Percentiles rank a stretch among this genome's conserved stretches.
Evolutionary conservation across 2,888 invertebrate genomes (phyloP).

Genomic region (Drosophila dives): DNA sequence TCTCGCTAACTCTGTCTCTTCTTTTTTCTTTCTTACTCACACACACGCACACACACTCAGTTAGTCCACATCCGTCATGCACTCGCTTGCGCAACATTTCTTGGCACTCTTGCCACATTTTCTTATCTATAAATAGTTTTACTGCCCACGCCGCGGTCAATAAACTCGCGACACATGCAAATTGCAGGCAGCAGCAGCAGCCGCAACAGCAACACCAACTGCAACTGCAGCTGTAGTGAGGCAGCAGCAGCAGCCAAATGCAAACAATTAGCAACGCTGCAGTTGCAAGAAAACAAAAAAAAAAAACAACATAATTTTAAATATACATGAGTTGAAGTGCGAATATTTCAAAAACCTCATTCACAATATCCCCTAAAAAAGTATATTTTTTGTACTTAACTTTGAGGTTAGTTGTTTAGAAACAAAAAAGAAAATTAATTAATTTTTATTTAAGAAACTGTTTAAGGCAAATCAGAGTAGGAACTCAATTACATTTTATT

Average conservation of each 20-base stretch:
- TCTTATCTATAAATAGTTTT: conserved; percentile 79
- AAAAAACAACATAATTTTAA: conserved; percentile 23
- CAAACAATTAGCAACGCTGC: conserved; percentile 69
- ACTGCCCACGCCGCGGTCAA: conserved; percentile 78
- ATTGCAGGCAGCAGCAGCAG: conserved; percentile 54
- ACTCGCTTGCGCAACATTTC: conserved; percentile 60
- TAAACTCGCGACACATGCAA: conserved; percentile 81
- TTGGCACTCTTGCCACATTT: conserved; percentile 77
- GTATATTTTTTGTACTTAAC: neutral
- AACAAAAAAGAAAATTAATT: neutral
- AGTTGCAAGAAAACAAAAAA: conserved; percentile 41
- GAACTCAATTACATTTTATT: neutral
- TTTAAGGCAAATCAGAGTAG: neutral
- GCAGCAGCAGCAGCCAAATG: conserved; percentile 48
- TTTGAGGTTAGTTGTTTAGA: neutral
- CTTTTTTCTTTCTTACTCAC: neutral
- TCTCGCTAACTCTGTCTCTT: neutral
- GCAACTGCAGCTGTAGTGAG: conserved; percentile 25
- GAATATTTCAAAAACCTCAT: neutral
- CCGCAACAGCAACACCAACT: conserved; percentile 23
- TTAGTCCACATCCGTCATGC: conserved; percentile 45
- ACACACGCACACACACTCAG: neutral
- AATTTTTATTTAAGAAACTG: neutral
- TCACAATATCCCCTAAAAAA: conserved; percentile 3
- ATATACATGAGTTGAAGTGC: conserved; percentile 5